A percentile compares a stretch with the other conserved stretches of the same genome.
These are phyloP conservation scores for Thamnophis sirtalis DNA, from an alignment of 2,113 vertebrate species.

Conservation along the genomic window DNA sequence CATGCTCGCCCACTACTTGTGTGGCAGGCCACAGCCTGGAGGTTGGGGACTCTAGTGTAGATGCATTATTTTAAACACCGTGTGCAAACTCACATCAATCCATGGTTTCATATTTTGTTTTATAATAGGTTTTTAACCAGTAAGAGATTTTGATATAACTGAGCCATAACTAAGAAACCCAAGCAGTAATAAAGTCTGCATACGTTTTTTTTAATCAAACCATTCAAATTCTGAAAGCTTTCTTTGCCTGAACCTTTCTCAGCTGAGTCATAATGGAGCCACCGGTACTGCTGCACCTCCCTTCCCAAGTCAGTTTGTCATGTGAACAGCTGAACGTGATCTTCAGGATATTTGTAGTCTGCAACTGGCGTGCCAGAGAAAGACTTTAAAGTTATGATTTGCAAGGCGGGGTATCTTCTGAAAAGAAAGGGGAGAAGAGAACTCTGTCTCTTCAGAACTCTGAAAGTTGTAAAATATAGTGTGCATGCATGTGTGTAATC, in stretches of 20 bases:
- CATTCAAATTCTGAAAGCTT: not conserved
- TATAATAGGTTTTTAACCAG: not conserved
- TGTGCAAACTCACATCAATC: not conserved
- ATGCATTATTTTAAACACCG: not conserved
- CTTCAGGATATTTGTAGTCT: not conserved
- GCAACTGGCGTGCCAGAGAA: not conserved
- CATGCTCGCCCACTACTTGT: not conserved
- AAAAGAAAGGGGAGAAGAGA: not conserved
- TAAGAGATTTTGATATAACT: not conserved
- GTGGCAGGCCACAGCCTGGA: fast-evolving
- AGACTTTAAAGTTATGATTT: not conserved
- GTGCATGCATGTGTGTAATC: no score
- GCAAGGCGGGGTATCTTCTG: not conserved
- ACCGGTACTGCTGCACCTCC: not conserved
- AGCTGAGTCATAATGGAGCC: not conserved
- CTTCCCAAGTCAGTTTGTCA: not conserved
- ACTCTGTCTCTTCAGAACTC: no score
- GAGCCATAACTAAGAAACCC: not conserved
- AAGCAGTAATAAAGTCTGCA: not conserved
- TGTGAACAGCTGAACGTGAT: not conserved
- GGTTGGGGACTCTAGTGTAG: not conserved
- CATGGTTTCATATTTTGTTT: not conserved
- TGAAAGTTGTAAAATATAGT: no score
- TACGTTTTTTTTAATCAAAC: not conserved
- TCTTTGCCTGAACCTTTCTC: not conserved